Percentiles rank a stretch among this genome's conserved stretches.
Evolutionary conservation across 1,140 invertebrate species (phyloP).

Genomic region (Mactra quadrangularis): DNA sequence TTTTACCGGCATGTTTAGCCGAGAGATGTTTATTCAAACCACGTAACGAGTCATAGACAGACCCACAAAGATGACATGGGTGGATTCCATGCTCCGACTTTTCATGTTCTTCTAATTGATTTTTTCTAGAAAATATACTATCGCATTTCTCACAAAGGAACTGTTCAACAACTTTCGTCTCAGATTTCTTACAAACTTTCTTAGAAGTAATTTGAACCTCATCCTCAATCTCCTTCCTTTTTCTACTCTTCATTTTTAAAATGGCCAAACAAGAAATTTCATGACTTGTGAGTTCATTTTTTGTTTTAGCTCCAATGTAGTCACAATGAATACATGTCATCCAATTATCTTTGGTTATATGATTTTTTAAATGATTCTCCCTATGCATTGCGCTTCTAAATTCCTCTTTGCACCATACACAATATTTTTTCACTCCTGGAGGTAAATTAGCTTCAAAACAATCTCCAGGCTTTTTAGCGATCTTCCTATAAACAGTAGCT

Average conservation of each 20-base stretch:
- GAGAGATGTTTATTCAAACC: slow-evolving; percentile 72
- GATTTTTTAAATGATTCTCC: slow-evolving; percentile 2
- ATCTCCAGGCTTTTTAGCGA: neutral
- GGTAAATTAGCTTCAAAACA: neutral
- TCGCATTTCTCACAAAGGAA: slow-evolving; percentile 66
- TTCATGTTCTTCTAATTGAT: slow-evolving; percentile 64
- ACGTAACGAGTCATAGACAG: slow-evolving; percentile 72
- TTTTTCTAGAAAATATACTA: slow-evolving; percentile 58
- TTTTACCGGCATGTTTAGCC: slow-evolving; percentile 71
- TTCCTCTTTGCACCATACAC: neutral
- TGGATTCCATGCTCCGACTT: slow-evolving; percentile 65
- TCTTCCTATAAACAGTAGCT: neutral
- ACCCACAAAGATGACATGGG: slow-evolving; percentile 79
- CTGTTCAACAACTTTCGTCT: slow-evolving; percentile 29
- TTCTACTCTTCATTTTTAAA: neutral
- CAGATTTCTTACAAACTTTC: slow-evolving; percentile 23
- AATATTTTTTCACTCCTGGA: neutral
- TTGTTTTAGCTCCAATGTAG: slow-evolving; percentile 38
- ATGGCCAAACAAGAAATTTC: slow-evolving; percentile 54
- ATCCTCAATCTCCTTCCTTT: neutral
- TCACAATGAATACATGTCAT: slow-evolving; percentile 28
- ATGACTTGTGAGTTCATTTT: slow-evolving; percentile 64
- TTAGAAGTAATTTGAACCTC: slow-evolving; percentile 23
- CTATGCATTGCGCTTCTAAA: neutral
- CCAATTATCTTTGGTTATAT: neutral